phyloP scores from a whole-genome alignment of 2,797 vertebrate genomes.

The Ibycter americanus region DNA sequence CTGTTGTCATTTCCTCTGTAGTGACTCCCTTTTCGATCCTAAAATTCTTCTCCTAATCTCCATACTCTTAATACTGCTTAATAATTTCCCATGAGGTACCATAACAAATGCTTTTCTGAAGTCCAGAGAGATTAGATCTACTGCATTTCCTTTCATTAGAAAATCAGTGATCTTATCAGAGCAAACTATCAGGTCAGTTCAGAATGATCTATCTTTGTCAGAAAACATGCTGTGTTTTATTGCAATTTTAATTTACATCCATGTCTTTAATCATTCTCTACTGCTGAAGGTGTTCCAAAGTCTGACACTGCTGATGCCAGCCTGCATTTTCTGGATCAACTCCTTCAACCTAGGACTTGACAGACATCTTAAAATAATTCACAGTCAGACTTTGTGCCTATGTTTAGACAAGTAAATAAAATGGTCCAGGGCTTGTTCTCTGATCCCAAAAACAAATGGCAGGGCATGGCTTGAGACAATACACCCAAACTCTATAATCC shows the following conservation, averaged over 20 bases:
- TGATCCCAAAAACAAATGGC: neutral
- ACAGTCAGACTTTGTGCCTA: neutral
- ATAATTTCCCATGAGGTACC: constrained; percentile 6
- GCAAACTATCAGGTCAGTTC: neutral
- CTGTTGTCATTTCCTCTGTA: neutral
- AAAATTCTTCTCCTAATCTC: constrained; percentile 12
- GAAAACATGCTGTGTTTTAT: neutral
- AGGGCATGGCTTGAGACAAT: neutral
- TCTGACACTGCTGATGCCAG: neutral
- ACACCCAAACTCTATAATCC: neutral
- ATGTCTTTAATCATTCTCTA: constrained; percentile 5
- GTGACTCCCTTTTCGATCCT: neutral
- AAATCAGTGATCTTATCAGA: constrained; percentile 30
- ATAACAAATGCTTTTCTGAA: constrained; percentile 27
- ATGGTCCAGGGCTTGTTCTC: neutral
- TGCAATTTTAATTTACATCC: neutral
- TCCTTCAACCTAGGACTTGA: neutral
- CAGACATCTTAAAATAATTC: neutral
- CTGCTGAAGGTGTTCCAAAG: neutral
- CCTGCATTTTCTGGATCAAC: neutral
- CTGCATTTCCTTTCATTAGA: constrained; percentile 41
- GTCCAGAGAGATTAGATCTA: constrained; percentile 17
- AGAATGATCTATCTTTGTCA: constrained; percentile 15
- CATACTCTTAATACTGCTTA: neutral
- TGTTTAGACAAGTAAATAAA: neutral